A percentile compares a stretch with the other conserved stretches of the same genome.
Evolutionary conservation across 2,113 vertebrate genomes (phyloP).

Genomic region (Amphiprion percula): DNA sequence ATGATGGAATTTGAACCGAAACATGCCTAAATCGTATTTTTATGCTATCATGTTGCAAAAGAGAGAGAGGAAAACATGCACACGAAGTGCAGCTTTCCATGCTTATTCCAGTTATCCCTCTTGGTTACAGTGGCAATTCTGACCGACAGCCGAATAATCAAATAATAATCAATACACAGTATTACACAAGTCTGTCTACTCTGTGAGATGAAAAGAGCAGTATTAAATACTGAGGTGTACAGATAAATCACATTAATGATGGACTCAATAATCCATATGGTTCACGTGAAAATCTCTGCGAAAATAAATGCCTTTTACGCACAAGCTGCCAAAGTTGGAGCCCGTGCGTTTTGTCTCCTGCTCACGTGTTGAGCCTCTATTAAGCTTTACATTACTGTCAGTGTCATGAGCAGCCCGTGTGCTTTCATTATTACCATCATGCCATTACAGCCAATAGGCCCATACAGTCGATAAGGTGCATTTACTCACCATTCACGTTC

Average conservation of each 20-base stretch:
- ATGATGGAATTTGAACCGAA: background rate
- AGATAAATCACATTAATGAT: background rate
- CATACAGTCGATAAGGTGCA: constrained; percentile 56
- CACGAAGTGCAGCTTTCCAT: background rate
- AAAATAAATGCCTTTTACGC: constrained; percentile 44
- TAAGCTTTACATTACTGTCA: constrained; percentile 5
- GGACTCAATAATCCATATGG: constrained; percentile 20
- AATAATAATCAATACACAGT: background rate
- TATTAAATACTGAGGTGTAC: background rate
- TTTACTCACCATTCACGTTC: constrained; percentile 80
- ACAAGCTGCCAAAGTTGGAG: constrained; percentile 36
- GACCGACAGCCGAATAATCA: constrained; percentile 21
- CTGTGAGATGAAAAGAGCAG: background rate
- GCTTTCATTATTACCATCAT: constrained; percentile 49
- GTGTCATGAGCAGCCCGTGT: constrained; percentile 36
- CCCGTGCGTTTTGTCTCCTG: background rate
- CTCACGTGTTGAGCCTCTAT: constrained; percentile 22
- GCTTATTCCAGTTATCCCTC: background rate
- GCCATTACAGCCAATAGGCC: constrained; percentile 53
- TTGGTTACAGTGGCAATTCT: background rate
- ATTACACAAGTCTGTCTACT: constrained; percentile 8
- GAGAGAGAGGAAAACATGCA: background rate
- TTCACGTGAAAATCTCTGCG: background rate
- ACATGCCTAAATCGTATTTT: background rate
- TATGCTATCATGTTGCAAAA: background rate